phyloP scores from a whole-genome alignment of 2,888 invertebrate species.

The Dicranocentrus wangi region DNA sequence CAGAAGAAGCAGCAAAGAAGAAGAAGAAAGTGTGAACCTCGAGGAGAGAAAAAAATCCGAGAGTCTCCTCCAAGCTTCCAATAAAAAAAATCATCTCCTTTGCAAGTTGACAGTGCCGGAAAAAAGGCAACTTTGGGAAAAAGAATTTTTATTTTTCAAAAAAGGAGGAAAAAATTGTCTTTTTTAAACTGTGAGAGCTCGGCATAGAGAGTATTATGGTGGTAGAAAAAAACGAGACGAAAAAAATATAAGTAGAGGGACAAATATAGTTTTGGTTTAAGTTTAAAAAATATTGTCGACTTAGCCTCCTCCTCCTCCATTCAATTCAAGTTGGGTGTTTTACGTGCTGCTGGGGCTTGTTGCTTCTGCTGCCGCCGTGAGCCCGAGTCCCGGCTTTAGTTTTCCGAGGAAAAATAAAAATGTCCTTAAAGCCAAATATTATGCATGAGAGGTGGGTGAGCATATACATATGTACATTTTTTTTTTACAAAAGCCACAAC shows the following conservation, averaged over 20 bases:
- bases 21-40: too few species aligned
- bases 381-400: background rate
- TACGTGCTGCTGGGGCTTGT: too few species aligned
- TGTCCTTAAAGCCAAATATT: constrained; percentile 7
- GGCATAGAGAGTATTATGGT: too few species aligned
- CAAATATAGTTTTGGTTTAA: background rate
- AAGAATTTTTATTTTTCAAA: background rate
- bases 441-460: too few species aligned
- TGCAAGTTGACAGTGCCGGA: constrained; percentile 44
- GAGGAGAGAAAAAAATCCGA: too few species aligned
- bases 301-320: background rate
- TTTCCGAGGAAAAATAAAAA: background rate
- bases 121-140: constrained; percentile 40
- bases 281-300: background rate
- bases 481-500: too few species aligned
- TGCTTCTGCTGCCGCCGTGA: constrained; percentile 42
- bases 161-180: constrained; percentile 36
- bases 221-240: background rate
- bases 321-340: too few species aligned
- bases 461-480: too few species aligned
- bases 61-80: constrained; percentile 22
- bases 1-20: constrained; percentile 26
- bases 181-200: constrained; percentile 28
- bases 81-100: constrained; percentile 50
- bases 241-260: background rate